Conservation (phyloP, 2,113 vertebrate genomes). For the Entomyzon cyanotis region DNA sequence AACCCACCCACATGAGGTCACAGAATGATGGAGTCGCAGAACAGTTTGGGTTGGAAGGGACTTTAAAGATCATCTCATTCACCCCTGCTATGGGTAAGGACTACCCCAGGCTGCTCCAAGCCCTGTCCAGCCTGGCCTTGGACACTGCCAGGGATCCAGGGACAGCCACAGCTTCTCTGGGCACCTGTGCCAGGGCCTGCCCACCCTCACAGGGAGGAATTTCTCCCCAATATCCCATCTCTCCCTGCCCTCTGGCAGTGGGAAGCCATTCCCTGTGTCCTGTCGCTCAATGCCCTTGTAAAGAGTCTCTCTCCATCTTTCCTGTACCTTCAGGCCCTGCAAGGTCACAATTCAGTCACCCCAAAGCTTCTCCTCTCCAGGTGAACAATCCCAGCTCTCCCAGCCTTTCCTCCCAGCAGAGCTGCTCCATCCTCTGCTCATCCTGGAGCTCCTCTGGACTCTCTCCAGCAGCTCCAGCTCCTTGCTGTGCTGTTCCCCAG, state of each 20-base stretch:
- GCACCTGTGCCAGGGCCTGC: not conserved
- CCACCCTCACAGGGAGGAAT: accelerated
- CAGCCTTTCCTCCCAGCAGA: not conserved
- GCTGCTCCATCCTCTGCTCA: not conserved
- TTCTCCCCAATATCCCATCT: not conserved
- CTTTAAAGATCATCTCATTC: accelerated
- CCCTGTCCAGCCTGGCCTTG: not conserved
- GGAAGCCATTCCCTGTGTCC: accelerated
- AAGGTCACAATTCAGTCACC: not conserved
- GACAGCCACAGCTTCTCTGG: not conserved
- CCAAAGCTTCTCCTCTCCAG: not conserved
- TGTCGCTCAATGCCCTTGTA: accelerated
- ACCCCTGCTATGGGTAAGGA: not conserved
- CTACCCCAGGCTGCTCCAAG: accelerated
- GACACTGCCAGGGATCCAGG: not conserved
- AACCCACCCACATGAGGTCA: accelerated
- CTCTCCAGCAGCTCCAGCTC: not conserved
- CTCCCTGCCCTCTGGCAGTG: accelerated
- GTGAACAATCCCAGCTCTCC: not conserved
- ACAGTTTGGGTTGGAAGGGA: not conserved
- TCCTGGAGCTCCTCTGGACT: not conserved
- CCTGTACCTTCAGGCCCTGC: accelerated
- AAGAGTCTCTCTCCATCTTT: accelerated
- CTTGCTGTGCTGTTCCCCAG: not conserved
- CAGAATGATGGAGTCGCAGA: not conserved